Conservation (phyloP, 2,888 invertebrate species). For the Melinaea marsaeus region DNA sequence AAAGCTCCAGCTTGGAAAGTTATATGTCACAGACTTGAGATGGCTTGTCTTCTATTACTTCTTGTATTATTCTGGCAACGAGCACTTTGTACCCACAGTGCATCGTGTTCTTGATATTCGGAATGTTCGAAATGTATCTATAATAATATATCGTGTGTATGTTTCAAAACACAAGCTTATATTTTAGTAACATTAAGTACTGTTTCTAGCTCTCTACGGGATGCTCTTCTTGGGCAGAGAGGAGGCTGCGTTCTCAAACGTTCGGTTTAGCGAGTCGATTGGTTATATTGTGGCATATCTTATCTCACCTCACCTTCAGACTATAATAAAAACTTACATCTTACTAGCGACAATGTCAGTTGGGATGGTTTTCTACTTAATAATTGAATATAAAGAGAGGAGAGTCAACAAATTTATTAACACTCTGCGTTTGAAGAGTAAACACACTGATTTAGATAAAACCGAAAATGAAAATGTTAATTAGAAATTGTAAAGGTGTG, state of each 20-base stretch:
- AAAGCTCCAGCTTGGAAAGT: too few relatives aligned
- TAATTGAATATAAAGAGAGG: conserved; percentile 54
- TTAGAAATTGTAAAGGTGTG: too few relatives aligned
- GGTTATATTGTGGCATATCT: conserved; percentile 82
- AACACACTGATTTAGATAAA: too few relatives aligned
- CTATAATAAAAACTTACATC: conserved; percentile 74
- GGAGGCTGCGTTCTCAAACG: conserved; percentile 84
- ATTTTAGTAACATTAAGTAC: background rate
- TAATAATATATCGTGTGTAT: too few relatives aligned
- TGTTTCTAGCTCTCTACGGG: conserved; percentile 76
- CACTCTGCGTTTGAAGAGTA: too few relatives aligned
- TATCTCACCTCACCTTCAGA: conserved; percentile 73
- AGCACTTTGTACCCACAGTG: too few relatives aligned
- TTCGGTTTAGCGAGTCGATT: conserved; percentile 82
- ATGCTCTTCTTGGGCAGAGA: conserved; percentile 79
- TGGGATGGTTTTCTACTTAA: conserved; percentile 75
- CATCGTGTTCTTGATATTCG: too few relatives aligned
- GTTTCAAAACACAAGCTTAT: background rate
- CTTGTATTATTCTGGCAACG: too few relatives aligned
- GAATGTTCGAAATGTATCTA: background rate
- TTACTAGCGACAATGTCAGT: conserved; percentile 64
- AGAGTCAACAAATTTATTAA: too few relatives aligned
- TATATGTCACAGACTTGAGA: too few relatives aligned
- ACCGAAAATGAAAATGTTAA: too few relatives aligned
- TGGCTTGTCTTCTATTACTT: too few relatives aligned